These are phyloP conservation scores for Chionomys nivalis DNA, from an alignment of 2,113 vertebrate species.

Conservation along the genomic window DNA sequence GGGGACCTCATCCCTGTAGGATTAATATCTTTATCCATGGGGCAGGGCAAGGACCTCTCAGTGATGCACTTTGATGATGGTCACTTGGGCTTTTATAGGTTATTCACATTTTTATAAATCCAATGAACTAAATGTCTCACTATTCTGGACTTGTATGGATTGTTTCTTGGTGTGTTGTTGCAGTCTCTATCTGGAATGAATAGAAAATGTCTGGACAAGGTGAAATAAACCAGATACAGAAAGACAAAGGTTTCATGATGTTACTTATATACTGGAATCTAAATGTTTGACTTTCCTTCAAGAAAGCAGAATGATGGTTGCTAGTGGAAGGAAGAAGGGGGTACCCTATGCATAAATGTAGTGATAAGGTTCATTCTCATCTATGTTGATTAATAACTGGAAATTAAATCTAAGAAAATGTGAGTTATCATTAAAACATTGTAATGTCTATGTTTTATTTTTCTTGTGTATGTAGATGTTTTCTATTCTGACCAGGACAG, in stretches of 20 bases:
- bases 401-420: neutral
- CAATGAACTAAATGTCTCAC: too few relatives aligned
- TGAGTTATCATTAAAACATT: neutral
- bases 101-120: neutral
- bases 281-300: neutral
- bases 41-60: neutral
- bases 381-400: neutral
- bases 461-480: too few relatives aligned
- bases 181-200: neutral
- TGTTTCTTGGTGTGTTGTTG: neutral
- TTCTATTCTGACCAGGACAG: neutral
- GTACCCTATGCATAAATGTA: neutral
- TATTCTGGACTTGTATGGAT: neutral
- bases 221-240: neutral
- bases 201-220: too few relatives aligned
- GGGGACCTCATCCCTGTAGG: too few relatives aligned
- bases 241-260: too few relatives aligned
- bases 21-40: neutral
- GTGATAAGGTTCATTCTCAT: neutral
- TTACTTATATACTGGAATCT: neutral
- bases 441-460: too few relatives aligned
- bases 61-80: neutral
- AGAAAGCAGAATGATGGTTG: neutral
- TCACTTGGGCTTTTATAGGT: neutral
- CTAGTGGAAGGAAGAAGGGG: too few relatives aligned